These are phyloP conservation scores for Paelopatides confundens DNA, from an alignment of 53 echinoderm and acorn worm genomes.

Conservation along the genomic window DNA sequence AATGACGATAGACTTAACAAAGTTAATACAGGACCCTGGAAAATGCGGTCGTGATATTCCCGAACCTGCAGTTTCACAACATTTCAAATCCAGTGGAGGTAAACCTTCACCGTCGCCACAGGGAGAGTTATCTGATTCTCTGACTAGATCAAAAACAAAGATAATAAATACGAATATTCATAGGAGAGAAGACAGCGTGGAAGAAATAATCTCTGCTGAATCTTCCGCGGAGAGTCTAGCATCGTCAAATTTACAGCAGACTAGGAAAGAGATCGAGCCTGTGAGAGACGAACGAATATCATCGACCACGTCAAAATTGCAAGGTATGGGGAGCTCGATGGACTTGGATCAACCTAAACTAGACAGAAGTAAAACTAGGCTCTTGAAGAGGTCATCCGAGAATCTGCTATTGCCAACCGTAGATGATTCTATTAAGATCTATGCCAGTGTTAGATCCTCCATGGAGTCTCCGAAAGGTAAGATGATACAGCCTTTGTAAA, in stretches of 20 bases:
- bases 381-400: conserved; percentile 84
- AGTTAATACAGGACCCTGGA: background rate
- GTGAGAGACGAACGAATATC: background rate
- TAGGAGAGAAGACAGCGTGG: background rate
- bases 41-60: background rate
- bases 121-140: background rate
- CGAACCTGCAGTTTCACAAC: background rate
- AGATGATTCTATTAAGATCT: conserved; percentile 85
- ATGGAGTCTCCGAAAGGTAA: conserved; percentile 58
- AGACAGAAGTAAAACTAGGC: conserved; percentile 77
- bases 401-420: conserved; percentile 77
- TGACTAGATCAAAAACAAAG: background rate
- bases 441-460: conserved; percentile 65
- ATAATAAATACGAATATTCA: background rate
- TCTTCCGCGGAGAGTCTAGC: background rate
- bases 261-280: background rate
- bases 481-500: background rate
- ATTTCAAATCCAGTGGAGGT: background rate
- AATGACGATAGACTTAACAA: conserved; percentile 54
- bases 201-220: background rate
- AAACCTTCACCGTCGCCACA: background rate
- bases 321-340: background rate
- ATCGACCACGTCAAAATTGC: background rate
- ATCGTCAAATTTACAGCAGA: background rate
- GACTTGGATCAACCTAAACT: conserved; percentile 17